Conservation (phyloP, 2,888 invertebrate genomes). For the Branchellion lobata region DNA sequence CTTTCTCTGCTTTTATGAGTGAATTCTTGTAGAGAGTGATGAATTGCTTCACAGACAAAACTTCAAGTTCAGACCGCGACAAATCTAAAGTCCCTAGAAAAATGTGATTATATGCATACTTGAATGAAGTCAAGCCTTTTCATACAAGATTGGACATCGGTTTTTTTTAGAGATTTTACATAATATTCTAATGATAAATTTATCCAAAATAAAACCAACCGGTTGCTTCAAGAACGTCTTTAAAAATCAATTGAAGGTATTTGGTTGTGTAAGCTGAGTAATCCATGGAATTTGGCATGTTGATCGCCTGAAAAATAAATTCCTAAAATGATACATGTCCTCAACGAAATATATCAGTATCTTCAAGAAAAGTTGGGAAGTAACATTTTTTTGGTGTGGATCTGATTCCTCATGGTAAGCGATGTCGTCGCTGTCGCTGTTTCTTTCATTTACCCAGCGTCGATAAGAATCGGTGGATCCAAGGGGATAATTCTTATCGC, state of each 20-base stretch:
- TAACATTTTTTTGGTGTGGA: not conserved
- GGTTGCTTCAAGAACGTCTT: not conserved
- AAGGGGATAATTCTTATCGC: conserved; percentile 17
- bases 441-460: conserved; percentile 27
- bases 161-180: no score
- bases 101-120: no score
- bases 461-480: conserved; percentile 43
- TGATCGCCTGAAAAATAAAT: not conserved
- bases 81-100: not conserved
- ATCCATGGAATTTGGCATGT: not conserved
- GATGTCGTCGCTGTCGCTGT: conserved; percentile 43
- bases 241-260: not conserved
- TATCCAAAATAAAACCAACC: not conserved
- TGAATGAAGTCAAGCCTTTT: no score
- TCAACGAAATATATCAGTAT: no score
- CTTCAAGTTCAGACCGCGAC: not conserved
- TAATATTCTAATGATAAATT: no score
- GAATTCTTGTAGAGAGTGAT: not conserved
- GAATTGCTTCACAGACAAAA: not conserved
- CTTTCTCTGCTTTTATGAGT: conserved; percentile 15
- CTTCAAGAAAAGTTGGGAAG: not conserved
- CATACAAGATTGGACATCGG: no score
- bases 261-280: not conserved
- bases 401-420: conserved; percentile 24
- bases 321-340: no score